Percentiles rank a stretch among this genome's conserved stretches.
These are phyloP conservation scores for Pampus argenteus DNA, from an alignment of 2,797 vertebrate genomes.

Conservation along the genomic window DNA sequence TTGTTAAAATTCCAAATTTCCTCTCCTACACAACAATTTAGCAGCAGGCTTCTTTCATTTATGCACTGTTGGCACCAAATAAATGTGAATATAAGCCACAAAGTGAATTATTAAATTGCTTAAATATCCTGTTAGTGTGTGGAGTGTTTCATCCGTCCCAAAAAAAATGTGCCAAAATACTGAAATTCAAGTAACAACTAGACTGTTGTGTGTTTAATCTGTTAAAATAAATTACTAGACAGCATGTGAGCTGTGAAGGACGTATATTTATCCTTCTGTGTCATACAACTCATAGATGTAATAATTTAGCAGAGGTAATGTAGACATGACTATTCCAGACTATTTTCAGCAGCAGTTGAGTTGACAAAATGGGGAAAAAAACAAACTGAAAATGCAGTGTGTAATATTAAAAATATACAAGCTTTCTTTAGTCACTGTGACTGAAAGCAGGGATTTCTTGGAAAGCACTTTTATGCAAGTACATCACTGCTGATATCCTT, in stretches of 20 bases:
- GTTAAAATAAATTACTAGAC: background rate
- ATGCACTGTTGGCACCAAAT: background rate
- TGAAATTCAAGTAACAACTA: background rate
- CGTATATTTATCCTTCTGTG: background rate
- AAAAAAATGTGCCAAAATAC: background rate
- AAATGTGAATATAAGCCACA: conserved; percentile 2
- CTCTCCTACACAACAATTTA: conserved; percentile 5
- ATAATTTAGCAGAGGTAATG: background rate
- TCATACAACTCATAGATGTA: background rate
- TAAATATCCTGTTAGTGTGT: background rate
- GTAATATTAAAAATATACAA: conserved; percentile 3
- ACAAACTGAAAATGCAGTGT: background rate
- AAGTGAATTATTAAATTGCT: background rate
- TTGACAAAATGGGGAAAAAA: background rate
- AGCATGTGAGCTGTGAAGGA: background rate
- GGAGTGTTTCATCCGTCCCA: background rate
- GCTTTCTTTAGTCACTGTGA: conserved; percentile 6
- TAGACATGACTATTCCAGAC: background rate
- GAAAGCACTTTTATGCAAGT: conserved; percentile 16
- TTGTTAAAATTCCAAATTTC: conserved; percentile 7
- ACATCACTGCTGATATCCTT: conserved; percentile 14
- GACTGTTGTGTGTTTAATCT: background rate
- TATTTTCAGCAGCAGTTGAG: background rate
- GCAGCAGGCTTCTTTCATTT: background rate
- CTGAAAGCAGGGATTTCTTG: conserved; percentile 11